Percentiles rank a stretch among this genome's conserved stretches.
Conservation (phyloP, 1,140 invertebrate species). For the Arctopsyche grandis region DNA sequence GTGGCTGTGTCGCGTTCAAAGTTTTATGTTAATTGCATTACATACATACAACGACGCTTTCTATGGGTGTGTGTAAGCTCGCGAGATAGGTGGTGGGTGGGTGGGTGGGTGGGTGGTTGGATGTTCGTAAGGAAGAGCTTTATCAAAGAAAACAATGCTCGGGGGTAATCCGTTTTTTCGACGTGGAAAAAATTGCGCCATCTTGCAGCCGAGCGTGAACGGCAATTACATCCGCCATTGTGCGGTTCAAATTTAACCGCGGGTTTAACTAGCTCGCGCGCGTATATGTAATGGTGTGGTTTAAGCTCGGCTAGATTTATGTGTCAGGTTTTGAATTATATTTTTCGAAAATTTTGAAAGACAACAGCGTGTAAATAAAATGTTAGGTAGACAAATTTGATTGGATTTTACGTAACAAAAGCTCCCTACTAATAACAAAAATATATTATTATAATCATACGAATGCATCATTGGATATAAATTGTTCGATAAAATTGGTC, state of each 20-base stretch:
- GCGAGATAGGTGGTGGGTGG: not conserved
- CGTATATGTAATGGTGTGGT: not conserved
- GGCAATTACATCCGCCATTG: not conserved
- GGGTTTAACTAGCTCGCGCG: not conserved
- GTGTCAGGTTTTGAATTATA: no score
- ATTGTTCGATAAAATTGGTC: no score
- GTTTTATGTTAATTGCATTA: constrained; percentile 47
- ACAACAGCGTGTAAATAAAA: no score
- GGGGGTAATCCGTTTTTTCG: constrained; percentile 20
- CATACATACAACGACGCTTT: constrained; percentile 1
- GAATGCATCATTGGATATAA: no score
- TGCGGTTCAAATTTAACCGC: constrained; percentile 6
- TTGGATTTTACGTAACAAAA: no score
- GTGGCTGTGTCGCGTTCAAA: constrained; percentile 29
- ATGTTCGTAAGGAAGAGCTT: not conserved
- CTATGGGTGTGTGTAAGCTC: not conserved
- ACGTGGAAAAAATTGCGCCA: constrained; percentile 27
- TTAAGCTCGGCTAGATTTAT: no score
- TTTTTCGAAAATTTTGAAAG: no score
- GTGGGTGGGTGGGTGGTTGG: not conserved
- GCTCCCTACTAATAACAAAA: no score
- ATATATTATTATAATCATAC: no score
- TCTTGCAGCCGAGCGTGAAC: constrained; percentile 7
- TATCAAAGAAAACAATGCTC: constrained; percentile 27
- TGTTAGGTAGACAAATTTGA: no score